Conservation (phyloP, 2,113 vertebrate genomes). For the Gymnogyps californianus region DNA sequence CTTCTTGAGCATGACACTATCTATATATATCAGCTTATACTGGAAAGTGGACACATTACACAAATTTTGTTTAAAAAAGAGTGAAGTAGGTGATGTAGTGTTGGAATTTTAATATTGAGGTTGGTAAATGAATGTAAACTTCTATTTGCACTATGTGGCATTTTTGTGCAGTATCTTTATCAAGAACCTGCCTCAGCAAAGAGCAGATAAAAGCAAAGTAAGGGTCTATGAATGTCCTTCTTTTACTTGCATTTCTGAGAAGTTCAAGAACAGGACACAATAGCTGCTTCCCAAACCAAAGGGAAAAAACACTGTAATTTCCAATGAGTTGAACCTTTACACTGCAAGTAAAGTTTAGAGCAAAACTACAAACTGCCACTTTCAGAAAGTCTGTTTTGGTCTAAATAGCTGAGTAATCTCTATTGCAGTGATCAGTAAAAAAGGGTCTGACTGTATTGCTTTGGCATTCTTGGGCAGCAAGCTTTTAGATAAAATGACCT, state of each 20-base stretch:
- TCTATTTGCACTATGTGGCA: background rate
- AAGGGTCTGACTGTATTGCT: background rate
- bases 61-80: background rate
- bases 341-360: background rate
- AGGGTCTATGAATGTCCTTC: background rate
- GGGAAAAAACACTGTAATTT: background rate
- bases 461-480: background rate
- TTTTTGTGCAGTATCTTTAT: background rate
- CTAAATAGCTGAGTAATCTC: background rate
- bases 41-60: background rate
- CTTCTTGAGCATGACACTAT: background rate
- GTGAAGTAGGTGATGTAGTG: background rate
- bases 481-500: conserved; percentile 9
- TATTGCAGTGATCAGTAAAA: background rate
- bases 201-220: background rate
- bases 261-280: background rate
- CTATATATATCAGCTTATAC: background rate
- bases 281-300: background rate
- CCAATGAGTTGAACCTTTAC: background rate
- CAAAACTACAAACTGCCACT: background rate
- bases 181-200: background rate
- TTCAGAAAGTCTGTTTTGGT: background rate
- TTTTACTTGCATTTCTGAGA: background rate
- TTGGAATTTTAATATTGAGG: background rate
- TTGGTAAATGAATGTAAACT: background rate